Base-by-base conservation (phyloP, 2,888 invertebrate species). In the Listrodromus nycthemerus region DNA sequence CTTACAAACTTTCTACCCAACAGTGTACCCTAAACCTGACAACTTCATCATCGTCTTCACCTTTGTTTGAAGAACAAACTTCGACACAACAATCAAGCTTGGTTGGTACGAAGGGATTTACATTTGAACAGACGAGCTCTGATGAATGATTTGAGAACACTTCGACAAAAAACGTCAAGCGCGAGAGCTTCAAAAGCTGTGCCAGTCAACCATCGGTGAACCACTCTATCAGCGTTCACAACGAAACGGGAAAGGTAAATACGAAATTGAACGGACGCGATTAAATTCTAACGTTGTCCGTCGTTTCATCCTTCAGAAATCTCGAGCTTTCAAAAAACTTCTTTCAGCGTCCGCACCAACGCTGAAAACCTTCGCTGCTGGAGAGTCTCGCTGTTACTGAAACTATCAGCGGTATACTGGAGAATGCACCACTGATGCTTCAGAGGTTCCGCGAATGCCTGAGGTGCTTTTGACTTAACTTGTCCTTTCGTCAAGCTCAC, bases 1-100 rank as follows among this genome's bases (percentile, higher is more conserved):
- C 19, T 75, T 71, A 66, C 55, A 16, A 75, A 83, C 83, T 83
- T 75, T 83, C 52, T 66, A 67, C 48, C 61, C 8, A 6, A 16
- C 16, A n/a, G n/a, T 7, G 7, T 30, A 27, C 16, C 8, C 33
- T 7, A 16, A 33, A 30, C 27, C 13, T 16, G 30, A 61, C 52
- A 37, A 37, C 37, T 37, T 65, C 8, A 7, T 63, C 63, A 6
- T 19, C 33, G n/a, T 30, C 1, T 58, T 21, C 19, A 21, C 21
- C 21, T 55, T 30, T 16, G 58, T 4, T 16, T 19, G 1, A 19
- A 27, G 16, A 37, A 37, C 21, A 37, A 65, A 19, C 7, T 65
- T 37, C 63, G 63, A n/a, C 19, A 33, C 7, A 10, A 37, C 37
- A 37, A 37, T 65, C 21, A 19, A 37, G 37, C 19, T 37, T 10